Evolutionary conservation across 2,113 vertebrate genomes (phyloP), one percentile per base, ranked within the genome.

Genomic region (Nettapus auritus): DNA sequence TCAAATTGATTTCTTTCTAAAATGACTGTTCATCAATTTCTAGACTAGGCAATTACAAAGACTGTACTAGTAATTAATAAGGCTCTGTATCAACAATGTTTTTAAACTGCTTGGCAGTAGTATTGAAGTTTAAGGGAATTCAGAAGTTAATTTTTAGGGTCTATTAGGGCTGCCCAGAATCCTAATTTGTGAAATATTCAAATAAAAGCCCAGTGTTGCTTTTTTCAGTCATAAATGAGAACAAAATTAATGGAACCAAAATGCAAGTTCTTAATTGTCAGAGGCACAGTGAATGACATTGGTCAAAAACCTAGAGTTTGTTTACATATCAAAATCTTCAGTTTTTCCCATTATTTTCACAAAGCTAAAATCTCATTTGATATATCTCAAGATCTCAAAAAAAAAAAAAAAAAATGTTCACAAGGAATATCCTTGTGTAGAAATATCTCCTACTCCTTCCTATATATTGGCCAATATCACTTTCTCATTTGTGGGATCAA

Each of bases 11-110:
- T 98, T 97, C 98, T 97, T 97, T 98, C 97, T 89, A 93, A 96
- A 98, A 98, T 97, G 93, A 96, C 97, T 97, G 96, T 98, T 98
- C 98, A 98, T 98, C 98, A 98, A 90, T 98, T 98, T 97, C 89
- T 94, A 96, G 97, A 94, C 82, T 84, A 97, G 81, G 97, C 97
- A 98, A 98, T 98, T 98, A 97, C 87, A 97, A 97, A 97, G 93
- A 96, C 96, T 97, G 96, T 97, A 91, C 86, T 94, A 77, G 95
- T 97, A 98, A 98, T 98, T 98, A 98, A 98, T 97, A 97, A 97
- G 96, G 84, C 83, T 94, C 95, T 87, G 80, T 96, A 97, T 97
- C 97, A 97, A 98, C 97, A 96, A 93, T 94, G 76, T 67, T 97
- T 97, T 97, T 88, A 91, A 97, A 92, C 64, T 96, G 76, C 79